phyloP scores from a whole-genome alignment of 2,888 invertebrate species.

The Drosophila villosipedis region DNA sequence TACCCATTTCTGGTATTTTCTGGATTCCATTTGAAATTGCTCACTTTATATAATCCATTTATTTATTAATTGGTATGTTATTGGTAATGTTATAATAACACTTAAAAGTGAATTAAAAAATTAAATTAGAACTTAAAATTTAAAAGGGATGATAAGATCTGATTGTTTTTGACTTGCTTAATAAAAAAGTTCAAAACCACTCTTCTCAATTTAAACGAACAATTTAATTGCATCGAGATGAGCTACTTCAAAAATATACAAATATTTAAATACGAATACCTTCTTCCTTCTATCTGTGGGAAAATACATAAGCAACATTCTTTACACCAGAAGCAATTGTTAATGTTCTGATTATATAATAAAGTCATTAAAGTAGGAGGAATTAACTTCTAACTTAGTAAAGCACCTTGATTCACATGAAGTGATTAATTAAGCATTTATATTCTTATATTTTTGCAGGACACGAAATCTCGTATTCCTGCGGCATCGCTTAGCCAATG shows the following conservation, averaged over 20 bases:
- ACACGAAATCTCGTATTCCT: conserved; percentile 61
- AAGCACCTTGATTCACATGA: not conserved
- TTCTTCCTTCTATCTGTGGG: not conserved
- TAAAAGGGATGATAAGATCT: not conserved
- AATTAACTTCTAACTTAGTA: not conserved
- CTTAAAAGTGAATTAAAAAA: not conserved
- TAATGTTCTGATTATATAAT: not conserved
- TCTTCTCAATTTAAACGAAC: not conserved
- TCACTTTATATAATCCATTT: not conserved
- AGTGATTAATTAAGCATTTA: not conserved
- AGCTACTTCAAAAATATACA: not conserved
- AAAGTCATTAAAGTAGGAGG: not conserved
- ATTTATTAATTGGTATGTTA: not conserved
- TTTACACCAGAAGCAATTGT: too few relatives aligned
- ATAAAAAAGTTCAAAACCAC: not conserved
- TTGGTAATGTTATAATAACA: not conserved
- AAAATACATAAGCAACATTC: not conserved
- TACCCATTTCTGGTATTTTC: not conserved
- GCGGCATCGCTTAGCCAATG: conserved; percentile 79
- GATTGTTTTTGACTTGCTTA: not conserved
- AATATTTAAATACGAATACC: not conserved
- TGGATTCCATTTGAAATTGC: not conserved
- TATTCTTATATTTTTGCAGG: conserved; percentile 35
- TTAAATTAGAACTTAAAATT: not conserved
- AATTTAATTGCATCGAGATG: not conserved